Percentiles rank a stretch among this genome's conserved stretches.
Evolutionary conservation across 2,113 vertebrate genomes (phyloP).

Genomic region (Microtus montanus): DNA sequence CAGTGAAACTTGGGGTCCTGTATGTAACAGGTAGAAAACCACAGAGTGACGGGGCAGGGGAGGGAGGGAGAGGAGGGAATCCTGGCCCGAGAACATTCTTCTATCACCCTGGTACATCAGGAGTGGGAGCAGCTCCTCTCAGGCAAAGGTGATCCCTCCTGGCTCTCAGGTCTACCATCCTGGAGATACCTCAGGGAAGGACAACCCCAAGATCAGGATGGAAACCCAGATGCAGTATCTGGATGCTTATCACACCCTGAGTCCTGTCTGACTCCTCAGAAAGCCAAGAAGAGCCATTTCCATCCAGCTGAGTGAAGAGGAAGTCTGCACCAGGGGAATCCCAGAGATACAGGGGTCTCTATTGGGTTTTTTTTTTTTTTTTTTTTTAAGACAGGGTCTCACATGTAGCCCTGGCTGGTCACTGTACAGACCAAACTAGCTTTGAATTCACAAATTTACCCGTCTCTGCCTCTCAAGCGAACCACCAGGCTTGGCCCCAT

Average conservation of each 20-base stretch:
- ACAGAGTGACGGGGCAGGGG: background rate
- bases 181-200: background rate
- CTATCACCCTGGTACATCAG: background rate
- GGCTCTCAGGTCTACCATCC: accelerated
- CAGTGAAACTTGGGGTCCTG: background rate
- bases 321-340: background rate
- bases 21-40: background rate
- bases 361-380: too few species aligned
- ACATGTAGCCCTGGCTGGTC: background rate
- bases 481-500: background rate
- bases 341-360: too few species aligned
- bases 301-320: too few species aligned
- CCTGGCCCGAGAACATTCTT: background rate
- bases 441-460: background rate
- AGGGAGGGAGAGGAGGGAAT: too few species aligned
- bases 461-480: background rate
- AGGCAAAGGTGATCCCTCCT: background rate
- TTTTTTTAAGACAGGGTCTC: too few species aligned
- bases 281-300: background rate
- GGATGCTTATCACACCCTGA: background rate
- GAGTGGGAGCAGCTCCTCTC: background rate
- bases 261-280: background rate
- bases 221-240: background rate
- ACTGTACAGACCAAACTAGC: background rate
- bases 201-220: background rate